Base-by-base conservation (phyloP, 2,113 vertebrate genomes). In the human region DNA sequence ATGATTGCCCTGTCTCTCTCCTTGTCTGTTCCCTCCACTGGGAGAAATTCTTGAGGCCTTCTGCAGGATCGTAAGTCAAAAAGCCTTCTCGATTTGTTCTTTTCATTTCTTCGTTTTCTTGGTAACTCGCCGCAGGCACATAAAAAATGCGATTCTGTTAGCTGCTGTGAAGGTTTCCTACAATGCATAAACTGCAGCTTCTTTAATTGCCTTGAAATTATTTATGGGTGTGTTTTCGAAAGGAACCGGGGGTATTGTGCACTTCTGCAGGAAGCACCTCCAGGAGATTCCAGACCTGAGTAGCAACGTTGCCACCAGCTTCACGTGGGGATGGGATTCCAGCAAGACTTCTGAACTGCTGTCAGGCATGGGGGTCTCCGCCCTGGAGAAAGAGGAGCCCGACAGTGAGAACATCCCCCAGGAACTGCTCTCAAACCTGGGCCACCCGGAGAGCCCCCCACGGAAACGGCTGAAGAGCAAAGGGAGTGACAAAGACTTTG, bases 371-470 rank as follows among this genome's bases (percentile, higher is more conserved):
- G 99, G 98, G 38, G 98, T 98, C 64, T 96, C 98, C 0, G 84
- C 97, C 23, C 96, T 98, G 40, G 98, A 98, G 87, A 99, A 98
- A 0, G 99, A 99, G 48, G 98, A 98, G 6, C 97, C 98, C 90
- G 99, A 98, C 89, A 98, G 97, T 1, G 99, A 99, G n/a, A 99
- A 99, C 96, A 99, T 99, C 0, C 99, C 99, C 0, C 98, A 99
- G 48, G 99, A 99, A 27, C 94, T 99, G 45, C 98, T 99, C 43
- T 96, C 98, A 86, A 97, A 98, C 1, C 98, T 98, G 85, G 61
- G 68, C 35, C 97, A 86, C 9, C 96, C 98, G 2, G 98, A 98
- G 92, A 99, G 99, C 1, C 99, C 99, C 0, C 98, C 98, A 0
- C 98, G 97, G 40, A 99, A 99, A 70, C 98, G 98, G 2, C 98